Evolutionary conservation across 2,888 invertebrate genomes (phyloP).

Genomic region (Trachelus stipa): DNA sequence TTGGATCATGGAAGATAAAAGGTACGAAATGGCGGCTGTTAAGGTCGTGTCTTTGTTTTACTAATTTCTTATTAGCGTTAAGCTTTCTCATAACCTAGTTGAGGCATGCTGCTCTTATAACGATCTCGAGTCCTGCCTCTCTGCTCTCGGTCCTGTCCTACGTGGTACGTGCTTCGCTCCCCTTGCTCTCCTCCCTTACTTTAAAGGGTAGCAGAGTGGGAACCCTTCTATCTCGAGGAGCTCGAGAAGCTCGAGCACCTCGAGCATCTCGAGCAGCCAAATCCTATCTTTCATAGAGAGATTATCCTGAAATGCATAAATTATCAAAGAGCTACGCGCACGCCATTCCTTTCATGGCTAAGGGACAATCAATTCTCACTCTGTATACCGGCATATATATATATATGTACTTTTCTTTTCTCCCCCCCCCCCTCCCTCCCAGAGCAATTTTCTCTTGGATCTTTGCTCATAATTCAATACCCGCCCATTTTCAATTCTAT

Average conservation of each 20-base stretch:
- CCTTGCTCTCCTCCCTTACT: background rate
- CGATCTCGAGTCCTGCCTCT: slow-evolving; percentile 16
- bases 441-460: background rate
- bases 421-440: no score
- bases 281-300: slow-evolving; percentile 46
- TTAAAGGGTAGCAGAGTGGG: slow-evolving; percentile 9
- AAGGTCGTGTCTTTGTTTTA: slow-evolving; percentile 39
- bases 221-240: background rate
- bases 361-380: background rate
- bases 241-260: slow-evolving; percentile 27
- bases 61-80: slow-evolving; percentile 46
- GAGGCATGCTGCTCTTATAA: slow-evolving; percentile 22
- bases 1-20: slow-evolving; percentile 23
- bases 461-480: background rate
- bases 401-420: background rate
- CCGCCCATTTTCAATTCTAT: background rate
- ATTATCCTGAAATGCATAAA: slow-evolving; percentile 57
- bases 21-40: slow-evolving; percentile 27
- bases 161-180: slow-evolving; percentile 7
- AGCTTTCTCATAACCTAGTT: slow-evolving; percentile 25
- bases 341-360: background rate
- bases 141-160: slow-evolving; percentile 15
- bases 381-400: background rate
- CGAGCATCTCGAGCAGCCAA: slow-evolving; percentile 32
- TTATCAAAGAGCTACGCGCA: slow-evolving; percentile 40